phyloP scores from a whole-genome alignment of 2,113 vertebrate genomes.

The Hyperopisus bebe region DNA sequence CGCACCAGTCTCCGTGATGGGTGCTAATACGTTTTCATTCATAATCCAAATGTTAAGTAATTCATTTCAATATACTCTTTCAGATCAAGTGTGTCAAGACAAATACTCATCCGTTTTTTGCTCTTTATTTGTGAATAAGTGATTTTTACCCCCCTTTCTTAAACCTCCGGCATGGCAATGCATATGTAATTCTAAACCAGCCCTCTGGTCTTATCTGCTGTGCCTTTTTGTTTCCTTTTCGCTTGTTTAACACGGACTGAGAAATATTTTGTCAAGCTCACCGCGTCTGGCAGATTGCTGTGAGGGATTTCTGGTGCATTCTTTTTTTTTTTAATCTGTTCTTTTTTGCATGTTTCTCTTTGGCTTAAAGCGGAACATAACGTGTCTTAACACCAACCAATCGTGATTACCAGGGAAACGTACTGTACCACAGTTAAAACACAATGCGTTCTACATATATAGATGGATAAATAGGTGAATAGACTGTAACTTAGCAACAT shows the following conservation, averaged over 20 bases:
- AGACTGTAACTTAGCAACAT: conserved; percentile 12
- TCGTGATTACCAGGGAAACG: not conserved
- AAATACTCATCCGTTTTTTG: not conserved
- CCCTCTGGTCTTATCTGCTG: not conserved
- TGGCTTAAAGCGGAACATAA: not conserved
- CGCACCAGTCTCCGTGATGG: not conserved
- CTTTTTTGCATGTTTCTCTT: conserved; percentile 8
- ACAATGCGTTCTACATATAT: not conserved
- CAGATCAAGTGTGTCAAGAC: not conserved
- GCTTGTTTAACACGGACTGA: conserved; percentile 39
- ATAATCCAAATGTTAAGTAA: conserved; percentile 8
- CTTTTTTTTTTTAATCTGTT: conserved; percentile 18
- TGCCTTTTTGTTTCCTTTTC: conserved; percentile 19
- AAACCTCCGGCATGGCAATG: not conserved
- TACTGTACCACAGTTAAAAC: not conserved
- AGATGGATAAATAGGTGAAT: not conserved
- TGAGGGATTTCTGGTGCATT: conserved; percentile 37
- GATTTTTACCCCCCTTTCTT: not conserved
- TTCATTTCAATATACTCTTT: conserved; percentile 13
- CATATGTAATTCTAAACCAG: not conserved
- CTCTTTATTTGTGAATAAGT: conserved; percentile 6
- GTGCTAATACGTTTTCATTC: not conserved
- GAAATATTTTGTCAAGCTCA: conserved; percentile 38
- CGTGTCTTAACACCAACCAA: not conserved
- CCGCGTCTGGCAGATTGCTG: conserved; percentile 38